phyloP scores from a whole-genome alignment of 2,113 vertebrate genomes.

The Serinus canaria region DNA sequence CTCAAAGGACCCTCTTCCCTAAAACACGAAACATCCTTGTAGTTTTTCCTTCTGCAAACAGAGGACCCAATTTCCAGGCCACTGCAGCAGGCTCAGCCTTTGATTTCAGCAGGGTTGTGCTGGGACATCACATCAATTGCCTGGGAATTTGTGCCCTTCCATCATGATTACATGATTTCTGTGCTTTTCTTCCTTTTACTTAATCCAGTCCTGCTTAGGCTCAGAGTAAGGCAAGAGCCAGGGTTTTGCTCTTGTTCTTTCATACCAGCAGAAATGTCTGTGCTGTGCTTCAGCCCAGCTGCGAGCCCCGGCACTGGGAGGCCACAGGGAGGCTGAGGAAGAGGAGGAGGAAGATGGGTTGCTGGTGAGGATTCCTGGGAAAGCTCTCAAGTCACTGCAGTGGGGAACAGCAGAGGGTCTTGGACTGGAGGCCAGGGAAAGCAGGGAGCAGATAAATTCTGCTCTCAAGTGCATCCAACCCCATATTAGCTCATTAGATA shows the following conservation, averaged over 20 bases:
- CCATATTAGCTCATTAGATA: neutral
- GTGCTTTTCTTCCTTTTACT: neutral
- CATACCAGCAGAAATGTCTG: neutral
- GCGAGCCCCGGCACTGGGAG: neutral
- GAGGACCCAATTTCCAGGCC: neutral
- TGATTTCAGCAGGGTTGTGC: neutral
- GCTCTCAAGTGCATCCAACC: neutral
- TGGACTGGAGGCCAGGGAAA: neutral
- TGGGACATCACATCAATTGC: neutral
- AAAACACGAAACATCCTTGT: neutral
- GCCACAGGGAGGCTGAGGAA: neutral
- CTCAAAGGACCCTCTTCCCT: neutral
- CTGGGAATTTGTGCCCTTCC: neutral
- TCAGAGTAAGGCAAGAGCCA: neutral
- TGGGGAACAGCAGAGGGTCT: neutral
- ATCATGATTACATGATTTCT: neutral
- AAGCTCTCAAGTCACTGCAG: neutral
- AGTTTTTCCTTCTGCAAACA: neutral
- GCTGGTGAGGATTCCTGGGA: neutral
- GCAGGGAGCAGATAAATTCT: neutral
- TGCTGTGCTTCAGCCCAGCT: neutral
- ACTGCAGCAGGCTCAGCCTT: neutral
- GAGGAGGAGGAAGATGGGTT: neutral
- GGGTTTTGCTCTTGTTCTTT: neutral
- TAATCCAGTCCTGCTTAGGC: neutral